Evolutionary conservation across 2,888 invertebrate species (phyloP), one percentile per base, ranked within the genome.

Genomic region (Dermolepida albohirtum): DNA sequence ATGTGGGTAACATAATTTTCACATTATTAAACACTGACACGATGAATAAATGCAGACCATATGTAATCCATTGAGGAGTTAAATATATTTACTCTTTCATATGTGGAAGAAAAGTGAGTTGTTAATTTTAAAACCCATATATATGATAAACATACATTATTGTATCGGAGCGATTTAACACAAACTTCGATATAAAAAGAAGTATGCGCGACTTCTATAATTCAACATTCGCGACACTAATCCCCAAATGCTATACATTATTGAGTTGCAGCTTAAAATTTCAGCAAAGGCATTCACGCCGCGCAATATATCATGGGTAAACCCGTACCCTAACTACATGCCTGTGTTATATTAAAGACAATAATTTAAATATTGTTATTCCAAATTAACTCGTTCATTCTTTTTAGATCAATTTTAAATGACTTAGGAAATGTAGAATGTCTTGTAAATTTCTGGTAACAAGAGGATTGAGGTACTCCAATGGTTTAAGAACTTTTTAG

Each of bases 121-220:
- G 65, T 67, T 67, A 70, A 64, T 68, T 70, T 66, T 65, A 63
- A 70, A 68, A 68, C 70, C 68, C 68, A 66, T 68, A 70, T 64
- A 59, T 67, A 68, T 68, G 67, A 71, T 76, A 77, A 78, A 75
- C 74, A 77, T 78, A 74, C 72, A 78, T 79, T 79, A 79, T 79
- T 79, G 75, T 79, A 74, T 71, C 71, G 74, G 76, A 73, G 76
- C 78, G 78, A 77, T 78, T 78, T 77, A 77, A 80, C 78, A 79
- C 78, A 79, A 78, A 78, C 79, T 78, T 80, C 75, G 73, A 77
- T 78, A 78, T 78, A 78, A 78, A 34, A 34, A 34, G 6, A 10
- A 80, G 77, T 74, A 77, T 75, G 74, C 69, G 74, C 75, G 74
- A 71, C 71, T 70, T 55, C 71, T 72, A 79, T 79, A 78, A 78